Conservation (phyloP, 64 coral and sea anemone species). For the Astreopora myriophthalma region DNA sequence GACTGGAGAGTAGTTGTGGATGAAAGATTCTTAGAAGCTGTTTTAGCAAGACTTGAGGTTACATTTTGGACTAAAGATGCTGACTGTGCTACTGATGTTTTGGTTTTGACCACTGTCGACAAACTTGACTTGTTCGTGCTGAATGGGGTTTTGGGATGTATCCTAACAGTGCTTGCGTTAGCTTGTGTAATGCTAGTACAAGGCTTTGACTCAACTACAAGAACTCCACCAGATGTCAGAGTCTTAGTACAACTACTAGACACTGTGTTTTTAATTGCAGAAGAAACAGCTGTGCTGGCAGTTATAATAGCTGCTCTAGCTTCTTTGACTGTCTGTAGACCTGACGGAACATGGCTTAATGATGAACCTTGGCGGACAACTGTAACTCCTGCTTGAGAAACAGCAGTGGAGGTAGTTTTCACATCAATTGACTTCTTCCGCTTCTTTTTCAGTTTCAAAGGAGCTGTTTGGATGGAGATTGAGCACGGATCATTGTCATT, state of each 20-base stretch:
- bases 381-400: background rate
- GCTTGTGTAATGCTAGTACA: background rate
- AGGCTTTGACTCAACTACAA: background rate
- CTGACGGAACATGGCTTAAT: background rate
- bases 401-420: background rate
- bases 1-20: background rate
- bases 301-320: background rate
- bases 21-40: conserved; percentile 6
- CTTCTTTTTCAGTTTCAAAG: conserved; percentile 59
- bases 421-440: conserved; percentile 12
- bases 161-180: background rate
- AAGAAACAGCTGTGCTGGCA: background rate
- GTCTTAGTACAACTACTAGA: background rate
- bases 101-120: background rate
- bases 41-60: background rate
- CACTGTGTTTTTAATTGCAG: background rate
- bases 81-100: background rate
- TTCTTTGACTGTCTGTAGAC: background rate
- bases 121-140: background rate
- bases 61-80: background rate
- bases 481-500: conserved; percentile 10
- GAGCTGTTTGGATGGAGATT: conserved; percentile 62
- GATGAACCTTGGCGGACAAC: background rate
- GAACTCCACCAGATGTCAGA: background rate
- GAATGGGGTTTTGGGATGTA: background rate